Evolutionary conservation across 1,140 invertebrate species (phyloP), one percentile per base, ranked within the genome.

Genomic region (Cotesia typhae): DNA sequence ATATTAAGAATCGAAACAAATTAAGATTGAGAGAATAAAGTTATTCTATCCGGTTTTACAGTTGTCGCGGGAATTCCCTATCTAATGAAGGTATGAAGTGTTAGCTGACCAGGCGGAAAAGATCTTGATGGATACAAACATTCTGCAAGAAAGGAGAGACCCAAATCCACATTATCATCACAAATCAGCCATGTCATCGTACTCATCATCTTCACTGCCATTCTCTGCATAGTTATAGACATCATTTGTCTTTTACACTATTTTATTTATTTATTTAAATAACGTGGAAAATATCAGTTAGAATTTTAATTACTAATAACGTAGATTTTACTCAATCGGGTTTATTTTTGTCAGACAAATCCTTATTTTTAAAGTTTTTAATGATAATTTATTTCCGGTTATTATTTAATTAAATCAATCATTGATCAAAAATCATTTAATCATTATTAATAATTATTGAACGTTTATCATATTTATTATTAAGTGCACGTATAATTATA

Each of bases 1-100:
- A 67, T 47, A 66, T 59, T 37, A 65, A 28, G 28, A 28, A 64
- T 67, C 14, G 55, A 52, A 20, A 59, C 20, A 51, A 55, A 41
- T 65, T 35, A 28, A 73, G 37, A 70, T 36, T 59, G 51, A 70
- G 59, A 53, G 51, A 63, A 69, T 69, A 66, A 20, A 63, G 28
- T 41, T 70, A 41, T 60, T 47, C 38, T 79, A 71, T 79, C 72
- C 77, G 80, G 72, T 86, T 81, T 87, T 87, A 76, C 84, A 87
- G 85, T 86, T 84, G 81, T 86, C 74, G 84, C 84, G 74, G 84
- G 85, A 61, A 78, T 87, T 66, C 84, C 85, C 57, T 85, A 85
- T 76, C 79, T 87, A 78, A 84, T 87, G 80, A 87, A 85, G 82
- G 76, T 87, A 74, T 87, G 85, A 72, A 47, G 63, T 57, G 55